These are phyloP conservation scores for Hexactinellida sp. DNA, from an alignment of 37 sponge, comb jelly and placozoan genomes.

Conservation along the genomic window DNA sequence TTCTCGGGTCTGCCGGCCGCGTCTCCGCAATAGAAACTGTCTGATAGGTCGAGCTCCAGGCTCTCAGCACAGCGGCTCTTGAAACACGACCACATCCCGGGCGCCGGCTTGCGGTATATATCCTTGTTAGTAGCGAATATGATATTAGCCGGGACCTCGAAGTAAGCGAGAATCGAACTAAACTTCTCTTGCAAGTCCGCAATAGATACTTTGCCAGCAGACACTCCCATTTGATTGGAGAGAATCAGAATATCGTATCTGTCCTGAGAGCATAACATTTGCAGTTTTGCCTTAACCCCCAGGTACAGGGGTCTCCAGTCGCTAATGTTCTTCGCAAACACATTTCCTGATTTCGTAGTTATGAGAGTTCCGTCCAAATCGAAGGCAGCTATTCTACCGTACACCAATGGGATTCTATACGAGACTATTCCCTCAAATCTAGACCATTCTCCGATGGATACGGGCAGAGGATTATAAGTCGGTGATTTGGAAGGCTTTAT, in stretches of 20 bases:
- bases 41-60: constrained; percentile 20
- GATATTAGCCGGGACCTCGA: constrained; percentile 33
- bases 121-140: constrained; percentile 39
- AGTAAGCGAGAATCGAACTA: constrained; percentile 13
- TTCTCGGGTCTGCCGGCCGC: constrained; percentile 66
- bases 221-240: constrained; percentile 56
- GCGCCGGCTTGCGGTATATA: constrained; percentile 54
- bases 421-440: not conserved
- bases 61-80: constrained; percentile 24
- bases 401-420: not conserved
- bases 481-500: not conserved
- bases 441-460: not conserved
- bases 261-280: constrained; percentile 17
- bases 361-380: constrained; percentile 84
- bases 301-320: constrained; percentile 63
- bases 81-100: constrained; percentile 73
- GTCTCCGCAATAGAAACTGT: constrained; percentile 75
- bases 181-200: constrained; percentile 36
- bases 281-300: constrained; percentile 27
- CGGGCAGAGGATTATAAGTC: not conserved
- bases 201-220: constrained; percentile 19
- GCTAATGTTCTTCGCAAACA: constrained; percentile 40
- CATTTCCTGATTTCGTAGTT: constrained; percentile 58
- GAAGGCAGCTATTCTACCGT: constrained; percentile 46
- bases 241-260: constrained; percentile 47